A percentile compares a stretch with the other conserved stretches of the same genome.
These are phyloP conservation scores for Coremacera marginata DNA, from an alignment of 2,888 invertebrate genomes.

Conservation along the genomic window DNA sequence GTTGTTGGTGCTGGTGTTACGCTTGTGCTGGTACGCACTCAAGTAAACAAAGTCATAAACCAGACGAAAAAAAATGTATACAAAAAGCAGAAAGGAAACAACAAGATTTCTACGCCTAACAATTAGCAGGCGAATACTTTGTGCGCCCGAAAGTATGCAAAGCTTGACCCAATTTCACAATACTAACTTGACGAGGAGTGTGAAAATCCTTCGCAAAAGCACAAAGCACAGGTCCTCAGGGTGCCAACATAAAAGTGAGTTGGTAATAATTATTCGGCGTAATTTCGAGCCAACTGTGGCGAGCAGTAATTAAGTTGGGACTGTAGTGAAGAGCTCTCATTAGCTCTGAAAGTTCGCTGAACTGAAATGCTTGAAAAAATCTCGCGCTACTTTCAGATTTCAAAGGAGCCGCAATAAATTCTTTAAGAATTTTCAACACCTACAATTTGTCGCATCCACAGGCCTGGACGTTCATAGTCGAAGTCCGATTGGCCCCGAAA, in stretches of 20 bases:
- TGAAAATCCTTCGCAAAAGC: not conserved
- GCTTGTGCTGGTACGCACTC: slow-evolving; percentile 18
- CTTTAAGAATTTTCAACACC: not conserved
- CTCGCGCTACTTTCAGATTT: too few relatives aligned
- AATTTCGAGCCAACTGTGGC: too few relatives aligned
- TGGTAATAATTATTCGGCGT: too few relatives aligned
- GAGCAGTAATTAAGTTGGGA: too few relatives aligned
- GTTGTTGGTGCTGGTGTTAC: not conserved
- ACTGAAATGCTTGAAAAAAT: too few relatives aligned
- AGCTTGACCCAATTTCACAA: slow-evolving; percentile 30
- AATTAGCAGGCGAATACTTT: not conserved
- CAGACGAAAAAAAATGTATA: not conserved
- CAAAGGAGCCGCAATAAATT: not conserved
- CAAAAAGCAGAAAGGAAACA: not conserved
- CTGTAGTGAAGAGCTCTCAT: too few relatives aligned
- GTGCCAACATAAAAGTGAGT: too few relatives aligned
- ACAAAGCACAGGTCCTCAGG: too few relatives aligned
- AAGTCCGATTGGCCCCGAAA: not conserved
- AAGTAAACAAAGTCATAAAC: slow-evolving; percentile 42
- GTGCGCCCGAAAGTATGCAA: slow-evolving; percentile 36
- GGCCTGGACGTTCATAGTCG: not conserved
- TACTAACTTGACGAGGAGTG: not conserved
- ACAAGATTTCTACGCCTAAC: not conserved
- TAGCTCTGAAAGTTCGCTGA: too few relatives aligned
- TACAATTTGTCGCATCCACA: not conserved